Evolutionary conservation across 2,797 vertebrate genomes (phyloP), one percentile per base, ranked within the genome.

Genomic region (Anableps anableps): DNA sequence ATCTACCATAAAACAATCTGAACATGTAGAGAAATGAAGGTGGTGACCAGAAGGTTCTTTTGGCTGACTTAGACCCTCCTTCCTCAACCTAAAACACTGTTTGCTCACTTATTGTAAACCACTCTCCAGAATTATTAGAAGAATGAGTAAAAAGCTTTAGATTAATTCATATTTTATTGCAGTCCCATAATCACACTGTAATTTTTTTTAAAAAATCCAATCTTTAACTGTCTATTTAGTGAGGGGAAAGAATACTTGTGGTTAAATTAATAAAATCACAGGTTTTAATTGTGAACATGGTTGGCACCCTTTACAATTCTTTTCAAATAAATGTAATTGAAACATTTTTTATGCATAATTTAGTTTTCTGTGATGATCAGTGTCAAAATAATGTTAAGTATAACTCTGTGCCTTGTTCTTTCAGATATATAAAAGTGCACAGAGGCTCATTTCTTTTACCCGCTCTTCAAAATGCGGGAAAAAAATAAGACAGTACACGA

Each of bases 21-120:
- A 64, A 29, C 4, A 14, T 41, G 21, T 8, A 72, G 36, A 79
- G 34, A 74, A 76, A 70, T 51, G 16, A 29, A 50, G 26, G n/a
- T 7, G 10, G 41, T 4, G 26, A 16, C 43, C 31, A 16, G 29
- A 41, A 55, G n/a, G 50, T 55, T 43, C 5, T 36, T 9, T 29
- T 21, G 58, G 38, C n/a, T 62, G 29, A 23, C 80, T 71, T 75
- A 34, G 50, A 3, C 17, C 2, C 17, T 45, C 31, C 55, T 45
- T 66, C 50, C 23, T 48, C 36, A 7, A 70, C 53, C 14, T 47
- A n/a, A 43, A 21, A 76, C n/a, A 16, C 53, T 21, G 3, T 36
- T 26, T 80, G 29, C 62, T 82, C 23, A 64, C 66, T 81, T 17
- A 72, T 50, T 77, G 45, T 26, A 11, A 9, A 10, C n/a, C 26